phyloP scores from a whole-genome alignment of 2,797 vertebrate genomes.

The Hafferia zeledoni region DNA sequence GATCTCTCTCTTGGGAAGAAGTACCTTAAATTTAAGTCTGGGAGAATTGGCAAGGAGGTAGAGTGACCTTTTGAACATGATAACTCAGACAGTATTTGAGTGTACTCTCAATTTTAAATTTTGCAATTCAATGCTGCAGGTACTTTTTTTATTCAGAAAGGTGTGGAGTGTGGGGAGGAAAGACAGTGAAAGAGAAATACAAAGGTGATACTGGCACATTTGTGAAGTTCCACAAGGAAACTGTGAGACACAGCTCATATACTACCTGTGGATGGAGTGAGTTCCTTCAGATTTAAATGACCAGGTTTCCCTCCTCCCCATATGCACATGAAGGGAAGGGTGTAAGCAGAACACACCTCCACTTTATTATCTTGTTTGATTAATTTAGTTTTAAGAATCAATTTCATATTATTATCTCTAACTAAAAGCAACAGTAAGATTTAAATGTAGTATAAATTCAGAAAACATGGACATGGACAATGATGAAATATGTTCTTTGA shows the following conservation, averaged over 20 bases:
- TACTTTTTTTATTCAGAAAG: neutral
- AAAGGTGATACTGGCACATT: neutral
- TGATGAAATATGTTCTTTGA: neutral
- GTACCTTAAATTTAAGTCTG: neutral
- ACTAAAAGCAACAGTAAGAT: neutral
- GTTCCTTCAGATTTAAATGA: neutral
- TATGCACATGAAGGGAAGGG: neutral
- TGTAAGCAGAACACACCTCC: neutral
- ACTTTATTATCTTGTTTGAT: neutral
- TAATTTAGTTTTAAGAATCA: neutral
- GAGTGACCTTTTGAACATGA: neutral
- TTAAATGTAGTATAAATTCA: neutral
- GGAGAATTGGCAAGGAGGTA: neutral
- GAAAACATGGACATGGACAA: neutral
- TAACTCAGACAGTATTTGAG: neutral
- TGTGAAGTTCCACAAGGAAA: neutral
- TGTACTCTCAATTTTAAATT: neutral
- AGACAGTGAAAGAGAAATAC: neutral
- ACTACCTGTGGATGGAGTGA: neutral
- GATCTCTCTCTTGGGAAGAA: neutral
- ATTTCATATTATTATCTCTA: neutral
- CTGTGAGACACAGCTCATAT: neutral
- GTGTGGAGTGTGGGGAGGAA: neutral
- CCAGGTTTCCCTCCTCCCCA: neutral
- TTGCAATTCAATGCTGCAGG: neutral